Evolutionary conservation across 2,797 vertebrate species (phyloP).

Genomic region (Amblyopsis hoosieri): DNA sequence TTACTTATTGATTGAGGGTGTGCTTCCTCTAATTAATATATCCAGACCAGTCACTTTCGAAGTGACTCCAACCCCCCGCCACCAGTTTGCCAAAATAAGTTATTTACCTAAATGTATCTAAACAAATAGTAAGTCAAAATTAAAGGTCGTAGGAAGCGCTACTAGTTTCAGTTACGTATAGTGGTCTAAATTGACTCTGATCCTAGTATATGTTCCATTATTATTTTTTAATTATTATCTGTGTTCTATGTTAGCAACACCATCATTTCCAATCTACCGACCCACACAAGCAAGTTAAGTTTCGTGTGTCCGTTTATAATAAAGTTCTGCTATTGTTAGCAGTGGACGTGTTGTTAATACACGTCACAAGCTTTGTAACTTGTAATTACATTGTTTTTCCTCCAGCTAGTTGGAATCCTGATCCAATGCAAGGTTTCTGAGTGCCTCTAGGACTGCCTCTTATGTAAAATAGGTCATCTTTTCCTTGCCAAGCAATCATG

Average conservation of each 20-base stretch:
- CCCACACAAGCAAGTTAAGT: too few species aligned
- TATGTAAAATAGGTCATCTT: slow-evolving; percentile 65
- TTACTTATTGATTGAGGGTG: slow-evolving; percentile 35
- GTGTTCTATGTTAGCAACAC: background rate
- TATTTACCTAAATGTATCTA: too few species aligned
- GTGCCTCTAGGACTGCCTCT: slow-evolving; percentile 56
- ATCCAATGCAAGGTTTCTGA: slow-evolving; percentile 65
- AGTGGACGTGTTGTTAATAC: slow-evolving; percentile 35
- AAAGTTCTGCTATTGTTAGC: slow-evolving; percentile 21
- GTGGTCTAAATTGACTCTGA: too few species aligned
- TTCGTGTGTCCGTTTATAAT: background rate
- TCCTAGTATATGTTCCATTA: too few species aligned
- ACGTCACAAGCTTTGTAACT: slow-evolving; percentile 38
- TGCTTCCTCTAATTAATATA: slow-evolving; percentile 34
- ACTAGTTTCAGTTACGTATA: too few species aligned
- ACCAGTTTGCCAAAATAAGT: too few species aligned
- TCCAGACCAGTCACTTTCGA: slow-evolving; percentile 27
- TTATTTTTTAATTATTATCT: background rate
- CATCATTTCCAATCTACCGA: slow-evolving; percentile 7
- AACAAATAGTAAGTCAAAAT: too few species aligned
- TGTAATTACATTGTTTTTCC: slow-evolving; percentile 68
- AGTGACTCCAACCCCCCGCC: background rate
- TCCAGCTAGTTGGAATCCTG: slow-evolving; percentile 60
- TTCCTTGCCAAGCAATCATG: slow-evolving; percentile 69
- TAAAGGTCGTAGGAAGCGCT: too few species aligned